A percentile compares a stretch with the other conserved stretches of the same genome.
phyloP scores from a whole-genome alignment of 2,888 invertebrate species.

The Agrotis puta region DNA sequence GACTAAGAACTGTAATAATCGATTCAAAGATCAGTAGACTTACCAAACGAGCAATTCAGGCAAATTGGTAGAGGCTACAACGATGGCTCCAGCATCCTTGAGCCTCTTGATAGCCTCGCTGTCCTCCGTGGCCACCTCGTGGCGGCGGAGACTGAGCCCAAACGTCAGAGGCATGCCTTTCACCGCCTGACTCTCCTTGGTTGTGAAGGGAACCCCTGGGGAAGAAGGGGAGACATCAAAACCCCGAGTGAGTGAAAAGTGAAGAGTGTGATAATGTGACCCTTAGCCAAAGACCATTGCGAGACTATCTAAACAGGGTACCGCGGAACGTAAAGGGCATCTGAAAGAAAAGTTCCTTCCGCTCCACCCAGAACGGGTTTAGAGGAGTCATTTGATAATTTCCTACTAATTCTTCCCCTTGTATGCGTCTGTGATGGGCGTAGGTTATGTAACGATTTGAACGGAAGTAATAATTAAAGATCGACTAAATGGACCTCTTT shows the following conservation, averaged over 20 bases:
- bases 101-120: constrained; percentile 94
- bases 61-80: constrained; percentile 96
- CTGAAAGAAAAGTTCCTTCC: too few relatives aligned
- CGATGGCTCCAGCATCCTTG: constrained; percentile 96
- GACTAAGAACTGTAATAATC: too few relatives aligned
- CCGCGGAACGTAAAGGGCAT: too few relatives aligned
- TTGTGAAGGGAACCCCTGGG: constrained; percentile 96
- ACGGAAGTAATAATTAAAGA: background rate
- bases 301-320: too few relatives aligned
- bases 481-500: background rate
- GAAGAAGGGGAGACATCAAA: background rate
- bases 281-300: too few relatives aligned
- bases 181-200: constrained; percentile 96
- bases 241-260: too few relatives aligned
- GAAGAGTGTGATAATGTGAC: too few relatives aligned
- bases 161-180: constrained; percentile 94
- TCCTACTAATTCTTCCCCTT: too few relatives aligned
- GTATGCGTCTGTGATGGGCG: too few relatives aligned
- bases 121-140: constrained; percentile 93
- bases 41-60: constrained; percentile 97
- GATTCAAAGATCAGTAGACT: background rate
- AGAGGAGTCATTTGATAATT: too few relatives aligned
- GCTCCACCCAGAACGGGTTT: too few relatives aligned
- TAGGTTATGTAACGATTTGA: background rate
- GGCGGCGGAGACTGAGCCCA: constrained; percentile 92